Percentiles rank a stretch among this genome's conserved stretches.
Conservation (phyloP, 2,888 invertebrate genomes). For the Mythimna albipuncta region DNA sequence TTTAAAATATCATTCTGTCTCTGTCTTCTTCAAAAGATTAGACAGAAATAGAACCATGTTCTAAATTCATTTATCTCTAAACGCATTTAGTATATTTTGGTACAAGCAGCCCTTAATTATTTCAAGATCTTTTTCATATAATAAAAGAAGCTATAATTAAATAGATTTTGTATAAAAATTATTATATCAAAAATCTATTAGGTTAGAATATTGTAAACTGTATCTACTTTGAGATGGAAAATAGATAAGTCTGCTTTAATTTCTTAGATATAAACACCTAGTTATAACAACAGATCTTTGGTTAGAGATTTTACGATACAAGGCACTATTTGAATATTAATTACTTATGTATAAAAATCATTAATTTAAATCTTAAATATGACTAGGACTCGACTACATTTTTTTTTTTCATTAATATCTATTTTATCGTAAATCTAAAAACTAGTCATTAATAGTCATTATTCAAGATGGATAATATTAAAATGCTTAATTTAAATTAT, state of each 20-base stretch:
- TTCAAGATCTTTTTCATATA: conserved; percentile 2
- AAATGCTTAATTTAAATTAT: conserved; percentile 57
- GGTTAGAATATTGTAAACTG: neutral
- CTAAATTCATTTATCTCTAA: neutral
- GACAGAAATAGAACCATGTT: neutral
- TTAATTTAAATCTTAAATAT: conserved; percentile 47
- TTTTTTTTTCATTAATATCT: conserved; percentile 32
- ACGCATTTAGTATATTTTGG: neutral
- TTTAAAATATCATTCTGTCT: neutral
- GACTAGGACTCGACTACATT: conserved; percentile 65
- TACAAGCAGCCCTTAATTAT: neutral
- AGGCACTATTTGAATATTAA: conserved; percentile 47
- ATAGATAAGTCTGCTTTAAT: conserved; percentile 1
- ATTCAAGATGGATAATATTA: conserved; percentile 42
- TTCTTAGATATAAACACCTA: conserved; percentile 10
- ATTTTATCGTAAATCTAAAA: conserved; percentile 28
- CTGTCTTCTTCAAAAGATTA: neutral
- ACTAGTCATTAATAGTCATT: conserved; percentile 45
- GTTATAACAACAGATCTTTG: conserved; percentile 47
- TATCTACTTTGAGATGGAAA: conserved; percentile 10
- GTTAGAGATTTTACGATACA: conserved; percentile 50
- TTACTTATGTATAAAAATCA: conserved; percentile 16
- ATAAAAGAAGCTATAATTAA: neutral
- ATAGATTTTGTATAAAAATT: neutral
- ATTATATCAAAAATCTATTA: conserved; percentile 12